Evolutionary conservation across 2,888 invertebrate genomes (phyloP).

Genomic region (Pecten maximus): DNA sequence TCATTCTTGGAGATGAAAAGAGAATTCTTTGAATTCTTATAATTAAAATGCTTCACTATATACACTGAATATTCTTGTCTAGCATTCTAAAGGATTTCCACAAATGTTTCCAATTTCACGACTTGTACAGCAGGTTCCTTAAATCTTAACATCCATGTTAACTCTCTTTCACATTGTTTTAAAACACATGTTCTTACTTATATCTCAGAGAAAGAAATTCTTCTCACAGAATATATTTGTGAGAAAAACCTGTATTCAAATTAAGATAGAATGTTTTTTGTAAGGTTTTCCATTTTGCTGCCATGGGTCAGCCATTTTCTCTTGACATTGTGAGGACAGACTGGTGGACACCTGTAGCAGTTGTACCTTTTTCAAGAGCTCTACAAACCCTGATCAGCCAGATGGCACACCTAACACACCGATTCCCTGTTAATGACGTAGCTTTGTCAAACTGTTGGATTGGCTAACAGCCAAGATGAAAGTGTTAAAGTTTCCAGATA

Average conservation of each 20-base stretch:
- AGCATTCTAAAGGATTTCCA: background rate
- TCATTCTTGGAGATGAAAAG: background rate
- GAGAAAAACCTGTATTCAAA: background rate
- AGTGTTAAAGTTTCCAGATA: background rate
- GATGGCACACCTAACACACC: constrained; percentile 10
- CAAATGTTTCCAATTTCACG: constrained; percentile 4
- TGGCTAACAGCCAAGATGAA: background rate
- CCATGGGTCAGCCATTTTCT: background rate
- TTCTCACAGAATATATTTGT: background rate
- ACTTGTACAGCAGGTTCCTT: background rate
- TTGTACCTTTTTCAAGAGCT: background rate
- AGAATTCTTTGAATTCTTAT: constrained; percentile 25
- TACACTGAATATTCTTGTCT: constrained; percentile 15
- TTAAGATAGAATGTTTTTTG: background rate
- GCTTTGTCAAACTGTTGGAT: background rate
- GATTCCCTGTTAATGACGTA: background rate
- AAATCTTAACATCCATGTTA: background rate
- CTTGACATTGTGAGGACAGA: background rate
- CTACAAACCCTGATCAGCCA: background rate
- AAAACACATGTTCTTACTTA: constrained; percentile 25
- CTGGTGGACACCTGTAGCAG: background rate
- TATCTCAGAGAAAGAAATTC: background rate
- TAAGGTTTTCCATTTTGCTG: background rate
- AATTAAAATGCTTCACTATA: background rate
- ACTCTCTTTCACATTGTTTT: constrained; percentile 16